Base-by-base conservation (phyloP, 1,140 invertebrate genomes). In the Palaemon carinicauda region DNA sequence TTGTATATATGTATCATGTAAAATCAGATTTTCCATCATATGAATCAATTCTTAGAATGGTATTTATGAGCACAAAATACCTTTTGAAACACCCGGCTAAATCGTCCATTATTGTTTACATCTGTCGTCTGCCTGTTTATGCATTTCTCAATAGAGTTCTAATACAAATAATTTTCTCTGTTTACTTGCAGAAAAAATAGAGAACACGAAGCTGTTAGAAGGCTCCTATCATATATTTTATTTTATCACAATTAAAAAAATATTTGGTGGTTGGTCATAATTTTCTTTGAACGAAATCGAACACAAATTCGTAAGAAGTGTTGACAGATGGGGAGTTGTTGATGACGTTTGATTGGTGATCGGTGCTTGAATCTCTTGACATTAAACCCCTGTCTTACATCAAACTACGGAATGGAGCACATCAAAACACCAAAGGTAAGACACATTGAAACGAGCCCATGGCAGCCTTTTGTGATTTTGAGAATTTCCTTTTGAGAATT, bases 371-470 rank as follows among this genome's bases (percentile, higher is more conserved):
- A 73, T 52, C 60, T 50, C 51, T 51, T 31, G 53, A 71, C 41
- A 80, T 10, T 80, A 21, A n/a, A 24, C 19, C 54, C 31, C 27
- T 19, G 17, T 60, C 17, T n/a, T n/a, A 31, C 31, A 31, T 2
- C 56, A 31, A n/a, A 51, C 51, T 51, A 51, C 31, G 51, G 19
- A 31, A 83, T 83, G 82, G 82, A 83, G 31, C 82, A 41, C 31
- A 75, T 83, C n/a, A 77, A 83, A 77, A 83, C 82, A n/a, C 82
- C 82, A 56, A 83, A 83, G 82, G 82, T 83, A 77, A 60, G n/a
- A 3, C 65, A 7, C 12, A 41, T 41, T 9, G 12, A 9, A 9
- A 7, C 41, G 7, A 41, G 7, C 12, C 41, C 41, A 41, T 41
- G 3, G 41, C 41, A 41, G 41, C 41, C 5, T 12, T 7, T 41